These are phyloP conservation scores for Hydrozoanthus tunicans DNA, from an alignment of 64 coral and sea anemone species.

Conservation along the genomic window DNA sequence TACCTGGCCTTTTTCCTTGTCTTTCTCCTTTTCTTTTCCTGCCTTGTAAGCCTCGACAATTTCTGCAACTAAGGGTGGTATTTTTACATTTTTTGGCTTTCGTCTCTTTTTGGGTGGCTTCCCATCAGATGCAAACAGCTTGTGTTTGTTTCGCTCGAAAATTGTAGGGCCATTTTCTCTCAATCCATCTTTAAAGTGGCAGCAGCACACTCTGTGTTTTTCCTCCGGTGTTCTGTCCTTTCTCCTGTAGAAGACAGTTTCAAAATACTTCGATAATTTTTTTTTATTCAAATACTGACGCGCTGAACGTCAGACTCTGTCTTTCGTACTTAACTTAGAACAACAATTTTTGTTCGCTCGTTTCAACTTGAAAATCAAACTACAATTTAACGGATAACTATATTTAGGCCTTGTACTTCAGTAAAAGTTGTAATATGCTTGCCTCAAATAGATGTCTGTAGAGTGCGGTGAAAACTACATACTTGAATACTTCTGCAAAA, in stretches of 20 bases:
- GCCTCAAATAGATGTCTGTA: background rate
- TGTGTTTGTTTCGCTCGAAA: slow-evolving; percentile 33
- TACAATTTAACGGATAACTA: background rate
- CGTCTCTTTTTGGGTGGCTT: slow-evolving; percentile 27
- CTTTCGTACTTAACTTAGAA: background rate
- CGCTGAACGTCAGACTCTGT: background rate
- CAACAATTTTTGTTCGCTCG: background rate
- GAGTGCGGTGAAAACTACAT: background rate
- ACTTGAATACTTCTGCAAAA: background rate
- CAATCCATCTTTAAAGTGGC: slow-evolving; percentile 30
- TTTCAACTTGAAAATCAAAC: background rate
- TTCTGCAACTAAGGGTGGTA: slow-evolving; percentile 1
- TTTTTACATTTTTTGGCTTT: slow-evolving; percentile 16
- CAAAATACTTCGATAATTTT: slow-evolving; percentile 1
- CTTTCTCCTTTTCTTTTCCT: background rate
- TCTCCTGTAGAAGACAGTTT: slow-evolving; percentile 20
- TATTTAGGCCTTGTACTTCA: slow-evolving; percentile 5
- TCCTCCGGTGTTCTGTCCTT: slow-evolving; percentile 16
- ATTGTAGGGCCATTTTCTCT: slow-evolving; percentile 34
- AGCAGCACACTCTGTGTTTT: slow-evolving; percentile 23
- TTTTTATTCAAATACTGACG: background rate
- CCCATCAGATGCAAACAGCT: slow-evolving; percentile 37
- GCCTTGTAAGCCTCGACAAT: background rate
- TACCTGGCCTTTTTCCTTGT: background rate
- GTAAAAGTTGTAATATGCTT: background rate